A percentile compares a stretch with the other conserved stretches of the same genome.
These are phyloP conservation scores for Cyclina sinensis DNA, from an alignment of 1,140 invertebrate species.

Conservation along the genomic window DNA sequence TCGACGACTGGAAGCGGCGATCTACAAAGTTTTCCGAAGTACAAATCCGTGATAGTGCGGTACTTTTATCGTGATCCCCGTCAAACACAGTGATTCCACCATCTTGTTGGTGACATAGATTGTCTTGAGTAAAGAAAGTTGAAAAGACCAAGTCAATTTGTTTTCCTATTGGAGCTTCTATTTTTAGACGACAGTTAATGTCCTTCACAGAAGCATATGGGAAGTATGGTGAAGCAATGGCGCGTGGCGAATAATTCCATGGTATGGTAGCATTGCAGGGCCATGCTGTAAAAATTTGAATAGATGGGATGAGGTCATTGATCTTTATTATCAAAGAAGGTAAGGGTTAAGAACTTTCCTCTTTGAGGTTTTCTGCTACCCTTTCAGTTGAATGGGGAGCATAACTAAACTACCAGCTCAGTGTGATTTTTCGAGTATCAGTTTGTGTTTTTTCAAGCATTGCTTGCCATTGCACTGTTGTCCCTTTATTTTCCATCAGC, in stretches of 20 bases:
- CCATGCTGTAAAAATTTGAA: conserved; percentile 71
- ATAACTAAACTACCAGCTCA: too few species aligned
- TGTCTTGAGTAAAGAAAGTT: conserved; percentile 65
- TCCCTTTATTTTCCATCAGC: too few species aligned
- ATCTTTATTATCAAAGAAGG: too few species aligned
- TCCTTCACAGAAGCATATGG: conserved; percentile 70
- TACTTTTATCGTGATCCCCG: conserved; percentile 11
- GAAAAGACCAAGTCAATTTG: conserved; percentile 64
- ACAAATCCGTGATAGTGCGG: conserved; percentile 52
- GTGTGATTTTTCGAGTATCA: too few species aligned
- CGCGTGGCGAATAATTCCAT: conserved; percentile 70
- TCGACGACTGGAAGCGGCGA: conserved; percentile 37
- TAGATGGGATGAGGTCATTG: too few species aligned
- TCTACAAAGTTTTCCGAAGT: conserved; percentile 1
- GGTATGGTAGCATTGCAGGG: conserved; percentile 71
- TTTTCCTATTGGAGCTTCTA: conserved; percentile 69
- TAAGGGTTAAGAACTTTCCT: too few species aligned
- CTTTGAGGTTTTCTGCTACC: too few species aligned
- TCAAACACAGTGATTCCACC: conserved; percentile 66
- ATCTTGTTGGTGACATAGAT: conserved; percentile 45
- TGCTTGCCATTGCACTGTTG: too few species aligned
- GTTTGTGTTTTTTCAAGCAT: too few species aligned
- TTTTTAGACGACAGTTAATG: conserved; percentile 61
- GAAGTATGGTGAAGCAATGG: conserved; percentile 68
- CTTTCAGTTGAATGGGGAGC: too few species aligned